These are phyloP conservation scores for Anolis apletophallus DNA, from an alignment of 2,797 vertebrate species.

Conservation along the genomic window DNA sequence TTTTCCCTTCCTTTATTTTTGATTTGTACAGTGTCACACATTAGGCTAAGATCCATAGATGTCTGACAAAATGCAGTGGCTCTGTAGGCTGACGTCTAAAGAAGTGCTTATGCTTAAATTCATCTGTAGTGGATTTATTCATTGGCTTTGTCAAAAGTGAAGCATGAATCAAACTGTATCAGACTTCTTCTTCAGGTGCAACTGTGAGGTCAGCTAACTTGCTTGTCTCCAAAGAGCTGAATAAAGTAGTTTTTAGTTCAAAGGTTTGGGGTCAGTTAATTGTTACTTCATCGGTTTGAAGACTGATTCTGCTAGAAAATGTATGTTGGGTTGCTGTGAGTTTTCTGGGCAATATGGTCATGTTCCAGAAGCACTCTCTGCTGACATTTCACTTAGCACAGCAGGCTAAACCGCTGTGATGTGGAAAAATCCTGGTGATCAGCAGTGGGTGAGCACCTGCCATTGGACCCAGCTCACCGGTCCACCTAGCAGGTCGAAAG, in stretches of 20 bases:
- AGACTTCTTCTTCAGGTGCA: background rate
- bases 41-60: background rate
- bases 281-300: constrained; percentile 5
- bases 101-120: background rate
- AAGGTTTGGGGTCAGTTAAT: background rate
- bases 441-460: too few relatives aligned
- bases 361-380: too few relatives aligned
- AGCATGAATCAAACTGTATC: background rate
- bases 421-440: too few relatives aligned
- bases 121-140: constrained; percentile 4
- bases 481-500: too few relatives aligned
- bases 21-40: background rate
- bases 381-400: too few relatives aligned
- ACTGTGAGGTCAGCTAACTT: constrained; percentile 1
- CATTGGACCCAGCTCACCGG: too few relatives aligned
- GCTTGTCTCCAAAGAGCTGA: background rate
- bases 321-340: too few relatives aligned
- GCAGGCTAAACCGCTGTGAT: too few relatives aligned
- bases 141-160: constrained; percentile 12
- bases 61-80: background rate
- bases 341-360: too few relatives aligned
- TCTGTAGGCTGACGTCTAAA: constrained; percentile 12
- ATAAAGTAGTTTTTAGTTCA: background rate
- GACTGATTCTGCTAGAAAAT: background rate
- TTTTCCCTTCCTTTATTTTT: background rate